Conservation (phyloP, 1,140 invertebrate genomes). For the Trachelipus rathkii region DNA sequence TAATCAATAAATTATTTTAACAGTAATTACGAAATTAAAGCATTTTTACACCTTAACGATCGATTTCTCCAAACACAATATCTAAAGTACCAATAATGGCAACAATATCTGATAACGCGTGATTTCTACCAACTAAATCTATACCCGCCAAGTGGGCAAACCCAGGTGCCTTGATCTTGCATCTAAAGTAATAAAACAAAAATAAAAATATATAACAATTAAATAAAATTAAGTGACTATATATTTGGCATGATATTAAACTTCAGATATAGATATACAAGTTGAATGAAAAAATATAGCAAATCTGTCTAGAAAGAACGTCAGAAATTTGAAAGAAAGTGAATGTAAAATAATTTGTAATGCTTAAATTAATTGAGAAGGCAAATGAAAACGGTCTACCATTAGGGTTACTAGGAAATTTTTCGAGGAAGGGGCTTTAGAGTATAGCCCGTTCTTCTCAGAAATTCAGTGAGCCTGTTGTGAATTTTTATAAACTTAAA, state of each 20-base stretch:
- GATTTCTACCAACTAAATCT: conserved; percentile 77
- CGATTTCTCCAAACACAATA: conserved; percentile 93
- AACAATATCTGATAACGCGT: conserved; percentile 90
- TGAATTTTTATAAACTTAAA: too few relatives aligned
- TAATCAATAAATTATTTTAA: too few relatives aligned
- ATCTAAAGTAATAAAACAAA: conserved; percentile 51
- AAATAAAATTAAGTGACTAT: neutral
- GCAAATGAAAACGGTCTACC: too few relatives aligned
- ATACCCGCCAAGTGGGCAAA: conserved; percentile 88
- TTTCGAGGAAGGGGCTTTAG: too few relatives aligned
- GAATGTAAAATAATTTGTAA: too few relatives aligned
- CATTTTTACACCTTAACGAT: conserved; percentile 63
- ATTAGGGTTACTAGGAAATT: too few relatives aligned
- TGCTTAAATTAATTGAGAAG: too few relatives aligned
- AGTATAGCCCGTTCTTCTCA: too few relatives aligned
- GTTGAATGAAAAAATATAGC: neutral
- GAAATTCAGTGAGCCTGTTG: too few relatives aligned
- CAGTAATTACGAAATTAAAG: too few relatives aligned
- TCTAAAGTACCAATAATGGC: conserved; percentile 90
- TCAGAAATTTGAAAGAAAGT: too few relatives aligned
- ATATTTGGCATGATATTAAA: neutral
- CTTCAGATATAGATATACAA: neutral
- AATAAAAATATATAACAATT: neutral
- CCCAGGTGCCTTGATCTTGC: conserved; percentile 95
- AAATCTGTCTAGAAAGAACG: too few relatives aligned